Evolutionary conservation across 2,113 vertebrate species (phyloP), one percentile per base, ranked within the genome.

Genomic region (Daubentonia madagascariensis): DNA sequence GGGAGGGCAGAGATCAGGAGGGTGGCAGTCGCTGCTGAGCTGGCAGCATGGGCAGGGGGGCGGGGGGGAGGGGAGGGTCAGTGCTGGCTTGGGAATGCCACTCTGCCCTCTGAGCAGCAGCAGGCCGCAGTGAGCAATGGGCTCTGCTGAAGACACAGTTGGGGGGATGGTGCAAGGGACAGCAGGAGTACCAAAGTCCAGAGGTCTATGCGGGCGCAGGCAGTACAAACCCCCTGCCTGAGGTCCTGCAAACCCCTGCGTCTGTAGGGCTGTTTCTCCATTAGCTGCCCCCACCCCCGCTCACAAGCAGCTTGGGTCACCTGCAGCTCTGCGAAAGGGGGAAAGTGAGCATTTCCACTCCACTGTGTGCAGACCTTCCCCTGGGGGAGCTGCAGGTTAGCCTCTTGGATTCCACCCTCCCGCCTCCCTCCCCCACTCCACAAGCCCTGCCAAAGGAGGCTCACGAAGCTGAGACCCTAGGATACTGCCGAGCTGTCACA

Each of bases 401-500:
- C 97, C 97, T 96, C 97, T 89, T 57, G 80, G 98, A 98, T 98
- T 98, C 97, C 96, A 59, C 45, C 50, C 40, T 83, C 48, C 89
- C 81, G 96, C 87, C 59, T 68, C 87, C 87, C 84, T 75, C 79
- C 80, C 87, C 59, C 0, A 48, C 35, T 83, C 76, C 83, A 18
- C 61, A 96, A 98, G 89, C 89, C 95, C 95, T 93, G 61, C 94
- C 89, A 96, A 94, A 95, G 97, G 96, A 72, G 96, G 95, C 90
- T 96, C 79, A 54, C 63, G 67, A 96, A 98, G 96, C 97, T 80
- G 2, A 1, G 97, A 87, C 95, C 97, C 94, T 67, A 12, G 48
- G 0, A 97, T 67, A 68, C 96, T 95, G 96, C 97, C 83, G 96
- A 98, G 95, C 97, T 98, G 98, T 98, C 98, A 98, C 98, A 91